Evolutionary conservation across 2,113 vertebrate genomes (phyloP), one percentile per base, ranked within the genome.

Genomic region (Chloebia gouldiae): DNA sequence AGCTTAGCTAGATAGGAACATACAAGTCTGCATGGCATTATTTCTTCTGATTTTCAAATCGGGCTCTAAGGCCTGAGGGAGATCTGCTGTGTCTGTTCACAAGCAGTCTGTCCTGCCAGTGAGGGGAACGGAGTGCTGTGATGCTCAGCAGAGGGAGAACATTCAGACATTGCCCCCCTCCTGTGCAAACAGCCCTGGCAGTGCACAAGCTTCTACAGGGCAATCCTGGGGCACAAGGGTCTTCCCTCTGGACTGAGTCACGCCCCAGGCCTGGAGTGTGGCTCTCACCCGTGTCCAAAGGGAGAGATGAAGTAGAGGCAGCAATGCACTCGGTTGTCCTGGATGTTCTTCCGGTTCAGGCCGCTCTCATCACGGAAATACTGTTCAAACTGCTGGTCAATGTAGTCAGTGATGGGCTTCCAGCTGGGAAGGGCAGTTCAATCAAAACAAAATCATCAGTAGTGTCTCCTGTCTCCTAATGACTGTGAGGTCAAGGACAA

Each of bases 271-370:
- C 47, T 3, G 7, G 10, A n/a, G 51, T 2, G 4, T 60, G 50
- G n/a, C 79, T 44, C 90, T 97, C 97, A 99, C 99, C 99, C 99
- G 0, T 99, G 99, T 44, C 99, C 99, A 6, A 99, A 99, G 5
- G 99, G 99, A 2, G 99, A 99, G 90, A 99, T 99, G 96, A 99
- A 99, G 97, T 99, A 99, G 6, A 99, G 98, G 94, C 99, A 99
- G 98, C 99, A 99, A 79, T 99, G 99, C 79, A 99, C 99, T 27
- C 99, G 94, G 98, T 99, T 99, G 97, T 99, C 99, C 91, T 99
- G 98, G 95, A 99, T 99, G 96, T 99, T 99, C 97, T 99, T 99
- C 65, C 99, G 98, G 97, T 99, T 99, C 86, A 99, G 98, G 47
- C 99, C 99, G 0, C 99, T 99, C 97, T 99, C 99, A 9, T 99